These are phyloP conservation scores for Hemithea aestivaria DNA, from an alignment of 2,888 invertebrate species.

Conservation along the genomic window DNA sequence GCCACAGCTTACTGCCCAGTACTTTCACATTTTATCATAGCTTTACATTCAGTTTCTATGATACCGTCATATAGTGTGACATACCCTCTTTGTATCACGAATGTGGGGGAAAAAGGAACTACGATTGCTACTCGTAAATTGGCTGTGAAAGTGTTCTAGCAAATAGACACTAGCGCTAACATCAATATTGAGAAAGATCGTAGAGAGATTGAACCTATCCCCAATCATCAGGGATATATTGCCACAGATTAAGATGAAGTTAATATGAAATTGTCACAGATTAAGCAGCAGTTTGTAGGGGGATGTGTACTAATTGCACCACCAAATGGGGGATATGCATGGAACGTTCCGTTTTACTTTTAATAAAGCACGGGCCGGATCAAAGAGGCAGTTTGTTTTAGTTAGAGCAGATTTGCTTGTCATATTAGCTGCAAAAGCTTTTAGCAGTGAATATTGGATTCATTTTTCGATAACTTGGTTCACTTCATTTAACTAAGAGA, in stretches of 20 bases:
- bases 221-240: too few relatives aligned
- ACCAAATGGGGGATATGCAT: conserved; percentile 75
- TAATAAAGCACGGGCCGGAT: conserved; percentile 71
- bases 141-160: too few relatives aligned
- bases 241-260: not conserved
- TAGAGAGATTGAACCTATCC: too few relatives aligned
- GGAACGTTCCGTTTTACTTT: conserved; percentile 60
- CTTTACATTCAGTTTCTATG: too few relatives aligned
- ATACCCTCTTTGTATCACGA: too few relatives aligned
- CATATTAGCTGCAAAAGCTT: conserved; percentile 22
- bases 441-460: not conserved
- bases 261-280: conserved; percentile 27
- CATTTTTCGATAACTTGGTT: too few relatives aligned
- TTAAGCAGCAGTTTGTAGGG: conserved; percentile 22
- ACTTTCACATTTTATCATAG: not conserved
- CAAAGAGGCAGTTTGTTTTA: conserved; percentile 68
- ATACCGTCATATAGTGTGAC: too few relatives aligned
- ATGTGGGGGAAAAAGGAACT: too few relatives aligned
- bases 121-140: too few relatives aligned
- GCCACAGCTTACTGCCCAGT: conserved; percentile 9
- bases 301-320: conserved; percentile 65
- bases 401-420: conserved; percentile 58
- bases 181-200: too few relatives aligned
- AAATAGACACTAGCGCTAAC: too few relatives aligned
- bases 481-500: too few relatives aligned